These are phyloP conservation scores for Drosophila melanica DNA, from an alignment of 1,140 invertebrate genomes.

Conservation along the genomic window DNA sequence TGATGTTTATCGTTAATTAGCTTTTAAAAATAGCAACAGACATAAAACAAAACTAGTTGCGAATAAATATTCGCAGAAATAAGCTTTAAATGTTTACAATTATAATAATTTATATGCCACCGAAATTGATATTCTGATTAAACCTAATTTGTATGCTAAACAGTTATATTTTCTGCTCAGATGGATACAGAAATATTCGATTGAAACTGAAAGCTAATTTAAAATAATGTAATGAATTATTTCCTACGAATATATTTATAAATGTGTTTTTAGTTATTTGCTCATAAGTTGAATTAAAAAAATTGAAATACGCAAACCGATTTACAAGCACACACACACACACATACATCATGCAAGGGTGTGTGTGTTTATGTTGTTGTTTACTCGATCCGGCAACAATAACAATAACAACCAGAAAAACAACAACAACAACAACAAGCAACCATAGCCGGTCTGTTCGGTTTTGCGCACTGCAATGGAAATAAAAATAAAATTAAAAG, in stretches of 20 bases:
- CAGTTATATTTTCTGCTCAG: too few relatives aligned
- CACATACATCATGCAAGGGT: neutral
- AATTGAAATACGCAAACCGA: conserved; percentile 36
- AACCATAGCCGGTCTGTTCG: conserved; percentile 42
- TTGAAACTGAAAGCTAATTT: too few relatives aligned
- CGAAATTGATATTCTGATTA: neutral
- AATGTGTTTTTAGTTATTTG: neutral
- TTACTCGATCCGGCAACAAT: conserved; percentile 40
- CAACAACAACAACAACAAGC: conserved; percentile 19
- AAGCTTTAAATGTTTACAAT: neutral
- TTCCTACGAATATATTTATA: neutral
- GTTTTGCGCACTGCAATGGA: conserved; percentile 44
- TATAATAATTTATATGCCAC: neutral
- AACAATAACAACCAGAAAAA: conserved; percentile 3
- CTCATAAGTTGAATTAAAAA: conserved; percentile 4
- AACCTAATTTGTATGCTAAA: neutral
- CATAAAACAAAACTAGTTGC: conserved; percentile 30
- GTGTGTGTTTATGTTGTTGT: conserved; percentile 30
- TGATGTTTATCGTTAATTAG: conserved; percentile 22
- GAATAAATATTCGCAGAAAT: conserved; percentile 7
- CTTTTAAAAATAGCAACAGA: conserved; percentile 24
- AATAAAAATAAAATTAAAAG: conserved; percentile 56
- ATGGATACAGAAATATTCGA: too few relatives aligned
- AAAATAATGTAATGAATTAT: too few relatives aligned
- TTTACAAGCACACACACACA: conserved; percentile 6